Conservation (phyloP, 2,797 vertebrate species). For the Rousettus madagascariensis region DNA sequence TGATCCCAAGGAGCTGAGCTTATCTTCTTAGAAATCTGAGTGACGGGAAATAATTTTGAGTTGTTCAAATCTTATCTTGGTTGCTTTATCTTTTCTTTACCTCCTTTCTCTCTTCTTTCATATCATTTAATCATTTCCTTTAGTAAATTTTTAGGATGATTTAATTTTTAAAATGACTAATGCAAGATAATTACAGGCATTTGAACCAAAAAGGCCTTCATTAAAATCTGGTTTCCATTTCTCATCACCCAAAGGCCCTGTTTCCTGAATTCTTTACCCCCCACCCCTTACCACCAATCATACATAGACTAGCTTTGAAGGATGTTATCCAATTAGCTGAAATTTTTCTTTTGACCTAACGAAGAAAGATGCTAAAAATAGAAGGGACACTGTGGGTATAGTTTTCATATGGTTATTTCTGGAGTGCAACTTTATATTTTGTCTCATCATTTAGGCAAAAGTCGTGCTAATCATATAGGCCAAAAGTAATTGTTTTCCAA, state of each 20-base stretch:
- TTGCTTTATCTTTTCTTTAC: constrained; percentile 14
- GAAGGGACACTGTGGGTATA: background rate
- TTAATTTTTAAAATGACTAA: background rate
- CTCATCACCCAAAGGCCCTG: background rate
- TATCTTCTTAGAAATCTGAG: constrained; percentile 34
- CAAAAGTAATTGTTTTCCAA: constrained; percentile 7
- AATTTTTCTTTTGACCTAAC: constrained; percentile 2
- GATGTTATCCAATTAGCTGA: background rate
- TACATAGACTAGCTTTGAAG: background rate
- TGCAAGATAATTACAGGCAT: background rate
- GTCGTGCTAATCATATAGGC: background rate
- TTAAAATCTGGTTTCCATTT: background rate
- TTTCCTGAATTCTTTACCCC: background rate
- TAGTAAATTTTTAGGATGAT: constrained; percentile 39
- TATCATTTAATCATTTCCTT: background rate
- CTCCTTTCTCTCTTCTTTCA: background rate
- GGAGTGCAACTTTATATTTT: constrained; percentile 50
- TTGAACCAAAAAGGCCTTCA: constrained; percentile 47
- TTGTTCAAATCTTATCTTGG: background rate
- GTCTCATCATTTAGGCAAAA: constrained; percentile 32
- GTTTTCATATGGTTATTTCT: constrained; percentile 40
- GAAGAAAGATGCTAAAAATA: background rate
- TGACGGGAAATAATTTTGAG: constrained; percentile 31
- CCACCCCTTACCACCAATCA: background rate
- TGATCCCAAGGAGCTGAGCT: constrained; percentile 18